Conservation (phyloP, 1,140 invertebrate species). For the Ceratoteleas bidentatus region DNA sequence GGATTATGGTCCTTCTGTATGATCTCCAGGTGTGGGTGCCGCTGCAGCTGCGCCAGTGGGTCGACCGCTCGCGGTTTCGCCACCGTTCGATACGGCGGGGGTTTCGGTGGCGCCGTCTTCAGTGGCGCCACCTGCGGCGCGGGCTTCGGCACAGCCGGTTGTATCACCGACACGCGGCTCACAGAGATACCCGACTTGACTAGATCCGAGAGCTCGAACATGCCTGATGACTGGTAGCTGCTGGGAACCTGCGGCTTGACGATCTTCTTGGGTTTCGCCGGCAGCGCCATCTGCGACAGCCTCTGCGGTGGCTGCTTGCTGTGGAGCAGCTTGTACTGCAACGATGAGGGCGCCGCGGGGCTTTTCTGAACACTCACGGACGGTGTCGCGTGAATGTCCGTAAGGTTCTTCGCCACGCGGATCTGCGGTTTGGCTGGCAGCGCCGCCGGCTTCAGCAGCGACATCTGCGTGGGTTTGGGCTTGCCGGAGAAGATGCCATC, state of each 20-base stretch:
- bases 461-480: slow-evolving; percentile 68
- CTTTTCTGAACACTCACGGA: no score
- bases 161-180: slow-evolving; percentile 43
- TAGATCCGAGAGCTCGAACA: slow-evolving; percentile 25
- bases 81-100: slow-evolving; percentile 29
- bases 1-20: slow-evolving; percentile 78
- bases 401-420: slow-evolving; percentile 72
- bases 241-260: slow-evolving; percentile 8
- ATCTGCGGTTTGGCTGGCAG: slow-evolving; percentile 68
- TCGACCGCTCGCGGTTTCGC: slow-evolving; percentile 61
- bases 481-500: slow-evolving; percentile 18
- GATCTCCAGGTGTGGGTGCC: slow-evolving; percentile 85
- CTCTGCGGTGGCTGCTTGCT: no score
- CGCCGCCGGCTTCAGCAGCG: slow-evolving; percentile 65
- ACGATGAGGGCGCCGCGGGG: no score
- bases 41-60: slow-evolving; percentile 83
- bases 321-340: no score
- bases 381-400: no score
- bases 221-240: slow-evolving; percentile 7
- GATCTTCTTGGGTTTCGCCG: slow-evolving; percentile 55
- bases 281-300: slow-evolving; percentile 4
- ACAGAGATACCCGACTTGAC: slow-evolving; percentile 54
- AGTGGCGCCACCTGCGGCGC: neutral
- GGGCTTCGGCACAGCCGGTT: neutral
- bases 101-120: slow-evolving; percentile 27